Base-by-base conservation (phyloP, 23 tunicate species). In the Styela plicata region DNA sequence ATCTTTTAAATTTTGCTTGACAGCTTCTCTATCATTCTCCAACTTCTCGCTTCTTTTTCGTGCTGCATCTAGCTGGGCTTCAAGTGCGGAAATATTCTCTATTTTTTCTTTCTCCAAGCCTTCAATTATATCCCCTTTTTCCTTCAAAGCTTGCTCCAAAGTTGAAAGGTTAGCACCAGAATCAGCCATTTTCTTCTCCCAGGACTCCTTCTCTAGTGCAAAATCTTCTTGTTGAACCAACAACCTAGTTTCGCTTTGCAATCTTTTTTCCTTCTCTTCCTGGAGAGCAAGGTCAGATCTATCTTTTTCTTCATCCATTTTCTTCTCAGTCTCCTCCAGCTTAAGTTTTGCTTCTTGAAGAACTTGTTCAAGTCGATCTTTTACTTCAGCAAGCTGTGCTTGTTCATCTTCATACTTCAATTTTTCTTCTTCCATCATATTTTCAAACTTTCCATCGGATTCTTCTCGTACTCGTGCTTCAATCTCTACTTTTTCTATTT, bases 41-140 rank as follows among this genome's bases (percentile, higher is more conserved):
- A 91, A 67, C 57, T 91, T 91, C 52, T 91, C 91, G 19, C 79
- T 74, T 74, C 97, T 82, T 63, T 91, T 91, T 64, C 89, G 78
- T 61, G 87, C 52, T 1, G 73, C 70, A 35, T 74, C 52, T 27
- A 64, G 21, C 21, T 83, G 71, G 35, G 33, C 22, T 31, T 24
- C n/a, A 25, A 74, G 70, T 36, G 78, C 52, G 10, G 81, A 24
- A 36, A 1, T 44, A 5, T 20, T 28, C 16, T 52, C 31, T 24
- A 27, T 10, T 7, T 53, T 44, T 27, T 76, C 64, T 2, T 44
- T 36, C 44, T 76, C 33, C 29, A 32, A 2, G 32, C 31, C 13
- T 5, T 23, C 24, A n/a, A 24, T 33, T 13, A 17, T 23, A 27
- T 27, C 74, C 63, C 29, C 81, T 29, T 26, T 69, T 2, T 17